These are phyloP conservation scores for Stichopus horrens DNA, from an alignment of 53 echinoderm and acorn worm genomes.

Conservation along the genomic window DNA sequence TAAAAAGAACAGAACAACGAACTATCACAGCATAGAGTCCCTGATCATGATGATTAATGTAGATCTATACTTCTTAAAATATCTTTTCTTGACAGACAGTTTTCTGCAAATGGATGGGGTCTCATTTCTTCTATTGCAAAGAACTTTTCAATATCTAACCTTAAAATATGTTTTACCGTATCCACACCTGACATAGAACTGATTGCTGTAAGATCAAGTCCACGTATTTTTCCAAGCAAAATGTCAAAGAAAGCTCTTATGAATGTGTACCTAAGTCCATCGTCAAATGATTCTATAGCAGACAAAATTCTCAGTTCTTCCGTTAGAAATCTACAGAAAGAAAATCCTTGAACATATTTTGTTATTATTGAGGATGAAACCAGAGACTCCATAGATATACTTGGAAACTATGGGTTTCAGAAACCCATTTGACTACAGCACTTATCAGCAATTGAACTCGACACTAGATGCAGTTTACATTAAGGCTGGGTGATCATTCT, in stretches of 20 bases:
- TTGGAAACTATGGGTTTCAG: constrained; percentile 1
- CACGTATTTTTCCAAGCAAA: neutral
- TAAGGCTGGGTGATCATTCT: neutral
- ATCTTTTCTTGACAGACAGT: neutral
- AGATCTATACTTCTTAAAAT: neutral
- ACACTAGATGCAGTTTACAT: constrained; percentile 2
- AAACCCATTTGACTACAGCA: neutral
- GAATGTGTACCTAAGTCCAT: neutral
- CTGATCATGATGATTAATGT: neutral
- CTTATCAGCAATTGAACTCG: neutral
- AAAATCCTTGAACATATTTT: neutral
- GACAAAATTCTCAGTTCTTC: constrained; percentile 2
- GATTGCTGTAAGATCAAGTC: constrained; percentile 4
- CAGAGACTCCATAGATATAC: neutral
- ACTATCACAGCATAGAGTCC: neutral
- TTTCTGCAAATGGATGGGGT: constrained; percentile 21
- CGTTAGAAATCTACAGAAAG: neutral
- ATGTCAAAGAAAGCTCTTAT: neutral
- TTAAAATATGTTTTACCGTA: neutral
- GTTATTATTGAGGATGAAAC: neutral
- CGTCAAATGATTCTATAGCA: neutral
- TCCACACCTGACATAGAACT: constrained; percentile 22
- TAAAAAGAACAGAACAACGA: neutral
- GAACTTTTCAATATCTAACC: neutral
- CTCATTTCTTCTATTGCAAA: constrained; percentile 16